Base-by-base conservation (phyloP, 2,888 invertebrate species). In the Elysia crispata region DNA sequence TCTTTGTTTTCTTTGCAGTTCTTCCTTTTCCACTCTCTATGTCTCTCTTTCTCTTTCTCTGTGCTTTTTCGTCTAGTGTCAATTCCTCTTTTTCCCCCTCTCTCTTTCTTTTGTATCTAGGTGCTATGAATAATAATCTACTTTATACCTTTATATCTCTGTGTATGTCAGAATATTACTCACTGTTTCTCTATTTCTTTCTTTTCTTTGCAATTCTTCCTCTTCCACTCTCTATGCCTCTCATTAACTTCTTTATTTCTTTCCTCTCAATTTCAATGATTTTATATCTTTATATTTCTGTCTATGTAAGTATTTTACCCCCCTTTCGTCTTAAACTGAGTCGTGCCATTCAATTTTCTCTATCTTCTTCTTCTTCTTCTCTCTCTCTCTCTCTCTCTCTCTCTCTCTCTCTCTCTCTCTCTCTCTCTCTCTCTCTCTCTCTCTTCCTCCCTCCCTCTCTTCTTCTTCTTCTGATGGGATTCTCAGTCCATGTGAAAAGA, bases 31-130 rank as follows among this genome's bases (percentile, higher is more conserved):
- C 70, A 31, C 33, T 70, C 20, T 70, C 33, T 70, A 6, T 33
- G 15, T 70, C 70, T 33, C 70, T 70, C 57, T 49, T 28, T 49
- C 74, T 28, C 60, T 23, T 50, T 50, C 50, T 50, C 72, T 50
- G 49, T 50, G 31, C n/a, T 49, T 25, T 5, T 41, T 49, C n/a
- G n/a, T n/a, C n/a, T n/a, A n/a, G n/a, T n/a, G n/a, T n/a, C n/a
- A n/a, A n/a, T n/a, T n/a, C n/a, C 50, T 50, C 72, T 50, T 5
- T 50, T 23, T 50, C 50, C 18, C 49, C 20, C 72, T 72, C 72
- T 50, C 72, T 50, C 50, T 50, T 50, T 23, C 23, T 50, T 50
- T 31, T 49, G 13, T 49, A 20, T 49, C 23, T 18, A 20, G 41
- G 18, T 49, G 20, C 11, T 41, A 33, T 33, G 41, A 15, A 28